These are phyloP conservation scores for Hippoglossus stenolepis DNA, from an alignment of 2,113 vertebrate species.

Conservation along the genomic window DNA sequence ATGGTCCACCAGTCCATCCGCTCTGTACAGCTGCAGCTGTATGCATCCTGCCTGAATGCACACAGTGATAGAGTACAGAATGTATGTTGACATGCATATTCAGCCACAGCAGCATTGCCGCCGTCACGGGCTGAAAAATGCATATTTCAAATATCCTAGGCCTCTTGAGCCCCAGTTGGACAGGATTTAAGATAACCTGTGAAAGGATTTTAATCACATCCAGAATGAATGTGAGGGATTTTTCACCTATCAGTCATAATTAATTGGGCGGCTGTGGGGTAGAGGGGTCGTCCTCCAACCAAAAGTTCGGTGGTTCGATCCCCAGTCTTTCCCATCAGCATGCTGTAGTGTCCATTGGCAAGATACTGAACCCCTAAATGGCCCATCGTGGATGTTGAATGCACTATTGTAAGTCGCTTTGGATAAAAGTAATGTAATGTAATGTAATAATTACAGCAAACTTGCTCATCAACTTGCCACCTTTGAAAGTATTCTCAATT, in stretches of 20 bases:
- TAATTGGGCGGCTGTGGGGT: too few species aligned
- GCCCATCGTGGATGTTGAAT: too few species aligned
- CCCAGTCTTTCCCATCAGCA: too few species aligned
- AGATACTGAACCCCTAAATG: too few species aligned
- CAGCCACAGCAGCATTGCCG: not conserved
- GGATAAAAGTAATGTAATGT: too few species aligned
- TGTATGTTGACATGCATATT: slow-evolving; percentile 28
- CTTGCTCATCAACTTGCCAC: not conserved
- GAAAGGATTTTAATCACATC: not conserved
- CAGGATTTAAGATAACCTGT: not conserved
- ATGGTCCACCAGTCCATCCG: slow-evolving; percentile 8
- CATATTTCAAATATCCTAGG: not conserved
- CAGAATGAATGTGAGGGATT: too few species aligned
- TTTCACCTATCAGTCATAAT: too few species aligned
- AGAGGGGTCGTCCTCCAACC: too few species aligned
- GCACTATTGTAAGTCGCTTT: too few species aligned
- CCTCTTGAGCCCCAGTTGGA: not conserved
- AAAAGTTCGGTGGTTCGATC: too few species aligned
- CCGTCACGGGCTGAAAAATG: not conserved
- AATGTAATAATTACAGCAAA: too few species aligned
- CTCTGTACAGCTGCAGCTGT: slow-evolving; percentile 7
- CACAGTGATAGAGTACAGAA: slow-evolving; percentile 7
- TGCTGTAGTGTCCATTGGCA: too few species aligned
- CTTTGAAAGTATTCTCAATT: not conserved
- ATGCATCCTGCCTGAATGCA: slow-evolving; percentile 29